phyloP scores from a whole-genome alignment of 2,113 vertebrate genomes.

The Peucedramus taeniatus region DNA sequence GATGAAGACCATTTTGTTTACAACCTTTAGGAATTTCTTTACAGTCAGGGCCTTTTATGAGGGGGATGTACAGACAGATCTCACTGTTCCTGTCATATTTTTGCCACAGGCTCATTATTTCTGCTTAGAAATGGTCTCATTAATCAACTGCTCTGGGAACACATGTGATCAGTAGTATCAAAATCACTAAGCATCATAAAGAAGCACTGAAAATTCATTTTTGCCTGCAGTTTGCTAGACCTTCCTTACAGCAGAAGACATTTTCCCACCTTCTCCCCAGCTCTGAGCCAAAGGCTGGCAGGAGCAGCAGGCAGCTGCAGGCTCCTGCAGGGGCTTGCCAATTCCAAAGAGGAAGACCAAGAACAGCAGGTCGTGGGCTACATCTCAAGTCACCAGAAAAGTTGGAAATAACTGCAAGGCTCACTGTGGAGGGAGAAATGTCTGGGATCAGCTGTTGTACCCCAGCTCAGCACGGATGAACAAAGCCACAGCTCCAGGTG shows the following conservation, averaged over 20 bases:
- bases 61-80: not conserved
- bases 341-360: not conserved
- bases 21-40: not conserved
- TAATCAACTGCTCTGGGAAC: slow-evolving; percentile 55
- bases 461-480: accelerated
- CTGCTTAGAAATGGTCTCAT: slow-evolving; percentile 24
- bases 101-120: slow-evolving; percentile 29
- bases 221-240: not conserved
- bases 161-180: not conserved
- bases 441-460: not conserved
- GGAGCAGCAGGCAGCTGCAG: not conserved
- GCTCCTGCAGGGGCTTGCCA: not conserved
- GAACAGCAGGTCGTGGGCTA: not conserved
- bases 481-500: accelerated
- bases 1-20: not conserved
- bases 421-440: accelerated
- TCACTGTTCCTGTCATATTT: not conserved
- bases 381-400: not conserved
- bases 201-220: not conserved
- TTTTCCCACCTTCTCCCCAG: not conserved
- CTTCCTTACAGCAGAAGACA: not conserved
- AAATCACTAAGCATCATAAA: slow-evolving; percentile 16
- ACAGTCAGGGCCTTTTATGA: not conserved
- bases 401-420: not conserved
- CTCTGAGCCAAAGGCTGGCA: not conserved